Percentiles rank a stretch among this genome's conserved stretches.
Conservation (phyloP, 1,140 invertebrate genomes). For the Bombus polaris region DNA sequence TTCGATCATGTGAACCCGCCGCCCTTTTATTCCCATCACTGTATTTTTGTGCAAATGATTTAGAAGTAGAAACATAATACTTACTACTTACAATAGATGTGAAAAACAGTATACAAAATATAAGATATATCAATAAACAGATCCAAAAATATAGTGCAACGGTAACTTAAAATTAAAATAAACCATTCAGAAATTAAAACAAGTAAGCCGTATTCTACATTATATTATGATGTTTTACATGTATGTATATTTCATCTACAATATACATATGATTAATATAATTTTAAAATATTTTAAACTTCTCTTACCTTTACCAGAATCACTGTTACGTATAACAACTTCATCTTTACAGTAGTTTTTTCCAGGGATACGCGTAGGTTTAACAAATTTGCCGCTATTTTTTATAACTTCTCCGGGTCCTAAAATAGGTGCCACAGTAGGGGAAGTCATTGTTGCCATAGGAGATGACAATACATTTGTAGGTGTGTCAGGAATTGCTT, state of each 20-base stretch:
- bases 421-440: constrained; percentile 84
- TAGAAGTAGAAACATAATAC: constrained; percentile 60
- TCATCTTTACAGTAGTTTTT: constrained; percentile 97
- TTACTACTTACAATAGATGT: constrained; percentile 51
- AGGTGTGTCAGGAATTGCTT: constrained; percentile 75
- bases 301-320: constrained; percentile 94
- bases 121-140: background rate
- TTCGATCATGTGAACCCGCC: constrained; percentile 98
- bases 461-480: constrained; percentile 71
- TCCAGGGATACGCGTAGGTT: constrained; percentile 94
- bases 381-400: constrained; percentile 92
- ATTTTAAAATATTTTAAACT: constrained; percentile 24
- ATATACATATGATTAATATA: constrained; percentile 7
- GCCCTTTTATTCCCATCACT: constrained; percentile 99
- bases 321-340: constrained; percentile 95
- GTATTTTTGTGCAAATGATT: constrained; percentile 81
- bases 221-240: constrained; percentile 22
- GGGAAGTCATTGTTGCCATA: constrained; percentile 72
- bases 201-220: constrained; percentile 18
- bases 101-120: constrained; percentile 36
- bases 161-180: constrained; percentile 39
- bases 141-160: constrained; percentile 12
- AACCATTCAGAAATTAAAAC: constrained; percentile 25
- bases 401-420: constrained; percentile 92
- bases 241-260: constrained; percentile 17